Evolutionary conservation across 2,888 invertebrate species (phyloP), one percentile per base, ranked within the genome.

Genomic region (Apoda limacodes): DNA sequence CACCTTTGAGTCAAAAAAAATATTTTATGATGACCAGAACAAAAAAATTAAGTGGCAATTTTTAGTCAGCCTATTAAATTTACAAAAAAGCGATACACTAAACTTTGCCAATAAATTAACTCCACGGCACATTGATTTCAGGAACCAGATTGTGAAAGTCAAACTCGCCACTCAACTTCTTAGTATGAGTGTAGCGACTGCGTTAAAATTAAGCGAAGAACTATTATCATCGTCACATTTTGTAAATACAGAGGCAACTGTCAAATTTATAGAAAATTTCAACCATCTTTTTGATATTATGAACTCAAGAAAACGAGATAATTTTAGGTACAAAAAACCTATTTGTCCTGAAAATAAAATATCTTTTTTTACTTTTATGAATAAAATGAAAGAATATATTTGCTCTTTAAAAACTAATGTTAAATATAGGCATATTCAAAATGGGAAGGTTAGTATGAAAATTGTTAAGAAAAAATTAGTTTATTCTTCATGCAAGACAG

Each of bases 51-150:
- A 24, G 9, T 39, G 35, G 39, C 9, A 31, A 7, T 24, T 29
- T 7, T 13, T 39, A n/a, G 30, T 24, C 10, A 25, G 19, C 17
- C 13, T 34, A 21, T 12, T 20, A 9, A 13, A 35, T 9, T 19
- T 47, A 1, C 47, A 49, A 39, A 24, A 34, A 22, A 33, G 35
- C 5, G 13, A 38, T 9, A 37, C 37, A 9, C 27, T 45, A 9
- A 35, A 25, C n/a, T 37, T 43, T 22, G 34, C 32, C 5, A 37
- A 37, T 10, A 32, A 30, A 17, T 9, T 34, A 12, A 34, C 25
- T 13, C n/a, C 6, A 10, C 13, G 11, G 3, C 36, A 34, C n/a
- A 15, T 40, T 20, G 23, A 36, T 21, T 40, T 25, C 13, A 20
- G 11, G 9, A 36, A 36, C 9, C 25, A 36, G 23, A 22, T 31